Evolutionary conservation across 2,888 invertebrate genomes (phyloP).

Genomic region (Frankliniella fusca): DNA sequence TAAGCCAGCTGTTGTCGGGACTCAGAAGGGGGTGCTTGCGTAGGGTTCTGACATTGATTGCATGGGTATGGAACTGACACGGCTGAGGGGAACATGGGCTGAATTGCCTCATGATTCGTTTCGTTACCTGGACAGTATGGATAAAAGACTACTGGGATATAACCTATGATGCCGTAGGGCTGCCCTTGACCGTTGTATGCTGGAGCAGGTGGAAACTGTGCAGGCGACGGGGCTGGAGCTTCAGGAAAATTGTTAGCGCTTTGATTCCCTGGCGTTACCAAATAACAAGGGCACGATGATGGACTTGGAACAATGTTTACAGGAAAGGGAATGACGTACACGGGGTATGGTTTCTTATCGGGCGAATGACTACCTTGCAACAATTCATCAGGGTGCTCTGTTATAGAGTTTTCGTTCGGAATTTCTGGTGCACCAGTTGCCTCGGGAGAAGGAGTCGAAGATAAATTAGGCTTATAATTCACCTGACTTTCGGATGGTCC

Average conservation of each 20-base stretch:
- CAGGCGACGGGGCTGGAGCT: constrained; percentile 40
- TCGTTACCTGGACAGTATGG: constrained; percentile 60
- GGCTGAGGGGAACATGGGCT: constrained; percentile 58
- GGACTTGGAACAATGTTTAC: constrained; percentile 60
- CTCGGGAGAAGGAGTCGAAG: constrained; percentile 34
- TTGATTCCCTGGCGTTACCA: constrained; percentile 55
- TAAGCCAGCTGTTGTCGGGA: not conserved
- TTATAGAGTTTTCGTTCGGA: constrained; percentile 28
- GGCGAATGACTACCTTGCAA: constrained; percentile 27
- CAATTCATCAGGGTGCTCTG: constrained; percentile 27
- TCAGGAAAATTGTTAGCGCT: not conserved
- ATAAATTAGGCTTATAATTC: constrained; percentile 34
- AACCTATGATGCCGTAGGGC: constrained; percentile 63
- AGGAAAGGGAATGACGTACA: constrained; percentile 56
- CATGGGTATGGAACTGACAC: constrained; percentile 60
- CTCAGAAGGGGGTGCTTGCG: not conserved
- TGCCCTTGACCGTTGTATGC: constrained; percentile 44
- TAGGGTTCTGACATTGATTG: constrained; percentile 51
- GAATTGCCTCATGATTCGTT: constrained; percentile 46
- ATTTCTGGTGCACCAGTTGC: constrained; percentile 32
- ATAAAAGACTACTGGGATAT: constrained; percentile 66
- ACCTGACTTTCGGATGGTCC: constrained; percentile 30
- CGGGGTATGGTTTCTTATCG: constrained; percentile 40
- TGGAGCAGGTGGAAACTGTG: constrained; percentile 29
- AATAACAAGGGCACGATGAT: constrained; percentile 60